phyloP scores from a whole-genome alignment of 2,888 invertebrate species.

The Hydriomena furcata region DNA sequence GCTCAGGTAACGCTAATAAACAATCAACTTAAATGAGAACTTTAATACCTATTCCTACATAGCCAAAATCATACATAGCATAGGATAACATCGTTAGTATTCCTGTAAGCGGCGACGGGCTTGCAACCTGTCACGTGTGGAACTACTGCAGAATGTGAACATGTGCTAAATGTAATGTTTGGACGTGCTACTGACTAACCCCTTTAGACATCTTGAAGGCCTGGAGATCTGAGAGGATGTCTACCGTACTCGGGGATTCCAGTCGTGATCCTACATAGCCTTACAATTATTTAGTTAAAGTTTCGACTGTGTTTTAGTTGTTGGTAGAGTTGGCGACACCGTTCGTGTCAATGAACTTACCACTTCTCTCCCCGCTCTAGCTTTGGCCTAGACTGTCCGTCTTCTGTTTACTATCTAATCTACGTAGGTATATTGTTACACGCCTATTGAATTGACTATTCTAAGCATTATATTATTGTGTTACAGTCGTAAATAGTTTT shows the following conservation, averaged over 20 bases:
- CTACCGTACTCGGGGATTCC: no score
- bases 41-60: conserved; percentile 24
- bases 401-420: conserved; percentile 16
- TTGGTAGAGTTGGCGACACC: conserved; percentile 5
- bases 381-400: conserved; percentile 34
- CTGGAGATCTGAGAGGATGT: no score
- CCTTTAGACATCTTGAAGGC: no score
- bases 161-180: no score
- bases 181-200: no score
- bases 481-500: not conserved
- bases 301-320: conserved; percentile 1
- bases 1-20: conserved; percentile 18
- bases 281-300: not conserved
- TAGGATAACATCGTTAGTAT: no score
- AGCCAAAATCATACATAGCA: no score
- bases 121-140: no score
- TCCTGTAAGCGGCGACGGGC: no score
- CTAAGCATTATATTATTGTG: not conserved
- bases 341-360: conserved; percentile 51
- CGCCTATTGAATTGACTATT: not conserved
- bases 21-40: conserved; percentile 26
- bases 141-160: no score
- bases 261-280: no score
- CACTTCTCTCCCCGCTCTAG: conserved; percentile 29
- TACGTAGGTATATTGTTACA: conserved; percentile 9